Evolutionary conservation across 2,888 invertebrate species (phyloP).

Genomic region (Eulithis testata): DNA sequence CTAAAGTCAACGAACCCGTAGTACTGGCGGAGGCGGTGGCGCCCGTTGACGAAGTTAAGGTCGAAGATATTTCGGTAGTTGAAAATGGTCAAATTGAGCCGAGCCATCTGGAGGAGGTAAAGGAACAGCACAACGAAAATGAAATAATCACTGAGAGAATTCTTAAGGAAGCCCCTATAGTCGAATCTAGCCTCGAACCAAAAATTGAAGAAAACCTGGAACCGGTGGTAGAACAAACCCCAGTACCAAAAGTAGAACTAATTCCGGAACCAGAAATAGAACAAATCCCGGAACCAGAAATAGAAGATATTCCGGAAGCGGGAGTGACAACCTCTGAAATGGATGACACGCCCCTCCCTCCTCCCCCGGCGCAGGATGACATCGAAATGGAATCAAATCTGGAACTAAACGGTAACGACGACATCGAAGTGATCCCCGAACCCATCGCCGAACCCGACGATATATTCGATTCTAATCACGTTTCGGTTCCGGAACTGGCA

Average conservation of each 20-base stretch:
- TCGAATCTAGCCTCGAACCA: conserved; percentile 19
- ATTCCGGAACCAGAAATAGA: conserved; percentile 22
- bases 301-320: conserved; percentile 20
- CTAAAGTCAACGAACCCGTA: conserved; percentile 6
- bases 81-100: conserved; percentile 5
- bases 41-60: neutral
- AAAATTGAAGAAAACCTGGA: conserved; percentile 19
- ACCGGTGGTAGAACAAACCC: conserved; percentile 24
- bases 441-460: conserved; percentile 35
- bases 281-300: conserved; percentile 20
- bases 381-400: conserved; percentile 34
- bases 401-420: conserved; percentile 38
- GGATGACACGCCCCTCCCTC: conserved; percentile 57
- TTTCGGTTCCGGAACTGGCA: conserved; percentile 39
- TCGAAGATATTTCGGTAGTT: conserved; percentile 5
- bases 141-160: conserved; percentile 11
- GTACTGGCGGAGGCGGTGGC: conserved; percentile 14
- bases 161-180: conserved; percentile 4
- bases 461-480: conserved; percentile 41
- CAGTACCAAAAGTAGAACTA: conserved; percentile 14
- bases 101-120: conserved; percentile 10
- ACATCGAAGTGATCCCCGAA: conserved; percentile 37
- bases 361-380: conserved; percentile 53
- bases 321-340: conserved; percentile 41
- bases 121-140: conserved; percentile 11